Evolutionary conservation across 2,888 invertebrate species (phyloP), one percentile per base, ranked within the genome.

Genomic region (Spodoptera exigua): DNA sequence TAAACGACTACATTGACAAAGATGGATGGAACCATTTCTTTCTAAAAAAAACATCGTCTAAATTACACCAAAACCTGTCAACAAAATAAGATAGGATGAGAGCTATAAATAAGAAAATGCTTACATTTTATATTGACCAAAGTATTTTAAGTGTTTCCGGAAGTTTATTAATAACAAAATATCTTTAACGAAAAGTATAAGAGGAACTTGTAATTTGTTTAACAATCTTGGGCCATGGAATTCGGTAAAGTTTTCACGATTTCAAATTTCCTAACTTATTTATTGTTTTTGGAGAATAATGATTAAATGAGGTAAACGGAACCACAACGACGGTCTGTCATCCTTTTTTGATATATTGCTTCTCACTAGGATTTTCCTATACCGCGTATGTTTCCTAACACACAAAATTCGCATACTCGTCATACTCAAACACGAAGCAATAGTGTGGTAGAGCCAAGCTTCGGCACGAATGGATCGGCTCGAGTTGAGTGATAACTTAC

Each of bases 151-250:
- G 44, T 32, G 47, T 14, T 41, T 60, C 21, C 39, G 34, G 18
- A 68, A 69, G 52, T 69, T 69, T 70, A 65, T 55, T 60, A 65
- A 60, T 69, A 60, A 55, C 59, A 45, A 59, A 68, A 65, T 64
- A 59, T 37, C 47, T 54, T 34, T 62, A 68, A 45, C 52, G 7
- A 17, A 59, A 62, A 40, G 37, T 45, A 62, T 11, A 43, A 27
- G 12, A 39, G 4, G 64, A 69, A 40, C 70, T 70, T 55, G 52
- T 37, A 17, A 37, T 41, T 27, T 70, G 54, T 45, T 55, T 18
- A 21, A 52, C 40, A 65, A 60, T 65, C 65, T 60, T 60, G 17
- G 5, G 37, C 17, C 3, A 41, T 17, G 44, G 44, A 55, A 52
- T 65, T 55, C 27, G 14, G 21, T 44, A 18, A 69, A 70, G 60